Evolutionary conservation across 2,888 invertebrate genomes (phyloP), one percentile per base, ranked within the genome.

Genomic region (Limenitis camilla): DNA sequence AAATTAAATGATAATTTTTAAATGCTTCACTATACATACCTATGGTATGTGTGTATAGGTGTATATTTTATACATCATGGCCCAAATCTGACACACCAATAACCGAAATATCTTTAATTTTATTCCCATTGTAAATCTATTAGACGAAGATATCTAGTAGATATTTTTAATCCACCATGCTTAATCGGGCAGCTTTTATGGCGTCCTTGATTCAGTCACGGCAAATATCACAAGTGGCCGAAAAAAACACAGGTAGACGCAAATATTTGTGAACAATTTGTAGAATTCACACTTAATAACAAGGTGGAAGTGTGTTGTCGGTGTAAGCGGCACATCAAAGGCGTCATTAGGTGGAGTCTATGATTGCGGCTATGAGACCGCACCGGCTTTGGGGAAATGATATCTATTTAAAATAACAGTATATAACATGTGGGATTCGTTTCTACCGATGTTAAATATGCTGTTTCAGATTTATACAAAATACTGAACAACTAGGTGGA

Each of bases 241-340:
- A 74, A 78, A 83, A 79, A 78, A 65, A 65, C 72, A 71, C 86
- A 85, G 86, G 86, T 86, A 86, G 87, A 78, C 76, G 80, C 85
- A 86, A 87, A 87, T 86, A 86, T 87, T 86, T 87, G 83, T 78
- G 85, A 85, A 81, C 84, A 77, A 81, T 85, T 84, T 84, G 81
- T 83, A 77, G 79, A 79, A 83, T 84, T 85, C 86, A 85, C 86
- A 85, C 86, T 78, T 85, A 84, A 84, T 84, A 86, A 85, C 79
- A 72, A 81, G 78, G 70, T 74, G 63, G 67, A 65, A 73, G 71
- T 66, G 73, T 72, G 74, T 70, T 60, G 58, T 65, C 56, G 53
- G 55, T 62, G 61, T 68, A 69, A 71, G 74, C 81, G 78, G 75
- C 65, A 43, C 61, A 60, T 76, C 82, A 84, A 85, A 84, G 74